These are phyloP conservation scores for Drosophila biarmipes DNA, from an alignment of 1,140 invertebrate genomes.

Conservation along the genomic window DNA sequence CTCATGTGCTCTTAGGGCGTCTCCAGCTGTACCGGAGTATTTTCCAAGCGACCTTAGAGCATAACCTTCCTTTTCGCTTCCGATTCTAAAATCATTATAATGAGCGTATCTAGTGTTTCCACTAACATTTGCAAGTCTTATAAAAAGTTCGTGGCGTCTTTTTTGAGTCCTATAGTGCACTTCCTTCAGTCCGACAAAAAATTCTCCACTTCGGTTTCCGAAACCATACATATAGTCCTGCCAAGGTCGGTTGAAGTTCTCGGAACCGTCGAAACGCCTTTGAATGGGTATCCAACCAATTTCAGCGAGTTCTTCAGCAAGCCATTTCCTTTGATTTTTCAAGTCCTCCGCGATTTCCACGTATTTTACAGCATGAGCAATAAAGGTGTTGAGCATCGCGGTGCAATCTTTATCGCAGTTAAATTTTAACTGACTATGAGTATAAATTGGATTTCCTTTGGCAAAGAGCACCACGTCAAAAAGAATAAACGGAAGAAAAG, in stretches of 20 bases:
- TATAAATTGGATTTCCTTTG: too few relatives aligned
- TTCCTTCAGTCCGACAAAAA: not conserved
- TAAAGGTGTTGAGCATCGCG: too few relatives aligned
- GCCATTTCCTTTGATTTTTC: too few relatives aligned
- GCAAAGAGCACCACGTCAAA: too few relatives aligned
- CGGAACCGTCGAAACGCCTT: not conserved
- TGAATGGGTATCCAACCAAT: not conserved
- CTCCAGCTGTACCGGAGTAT: not conserved
- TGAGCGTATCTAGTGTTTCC: not conserved
- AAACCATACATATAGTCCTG: not conserved
- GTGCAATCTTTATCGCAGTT: too few relatives aligned
- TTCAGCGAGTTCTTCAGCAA: not conserved
- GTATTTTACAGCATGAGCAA: too few relatives aligned
- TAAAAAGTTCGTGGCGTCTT: not conserved
- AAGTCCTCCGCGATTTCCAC: too few relatives aligned
- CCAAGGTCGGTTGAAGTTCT: not conserved
- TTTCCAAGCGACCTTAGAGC: not conserved
- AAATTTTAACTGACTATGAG: too few relatives aligned
- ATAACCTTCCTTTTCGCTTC: not conserved
- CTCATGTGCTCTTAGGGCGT: not conserved
- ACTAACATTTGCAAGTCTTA: not conserved
- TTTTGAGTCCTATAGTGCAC: too few relatives aligned
- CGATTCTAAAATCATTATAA: not conserved
- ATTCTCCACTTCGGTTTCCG: not conserved
- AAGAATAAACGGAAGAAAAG: too few relatives aligned